phyloP scores from a whole-genome alignment of 2,113 vertebrate genomes.

The Platanista minor region DNA sequence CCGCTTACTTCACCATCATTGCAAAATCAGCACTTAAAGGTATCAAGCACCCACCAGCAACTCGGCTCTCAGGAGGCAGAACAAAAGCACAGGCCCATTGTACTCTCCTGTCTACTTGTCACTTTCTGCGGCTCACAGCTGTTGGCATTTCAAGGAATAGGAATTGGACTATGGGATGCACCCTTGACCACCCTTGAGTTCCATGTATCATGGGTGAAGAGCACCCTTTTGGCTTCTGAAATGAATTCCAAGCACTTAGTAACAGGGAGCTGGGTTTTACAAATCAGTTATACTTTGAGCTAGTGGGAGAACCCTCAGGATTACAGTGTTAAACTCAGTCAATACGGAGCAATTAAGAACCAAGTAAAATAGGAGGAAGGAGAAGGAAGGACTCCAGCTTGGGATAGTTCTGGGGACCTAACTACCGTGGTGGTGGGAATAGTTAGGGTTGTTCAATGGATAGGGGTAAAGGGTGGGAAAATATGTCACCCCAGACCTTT shows the following conservation, averaged over 20 bases:
- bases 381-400: background rate
- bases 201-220: slow-evolving; percentile 34
- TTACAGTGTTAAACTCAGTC: slow-evolving; percentile 5
- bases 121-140: background rate
- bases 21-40: slow-evolving; percentile 62
- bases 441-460: background rate
- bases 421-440: background rate
- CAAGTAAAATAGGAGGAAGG: background rate
- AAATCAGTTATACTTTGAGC: slow-evolving; percentile 49
- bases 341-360: slow-evolving; percentile 22
- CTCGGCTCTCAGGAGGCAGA: slow-evolving; percentile 44
- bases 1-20: slow-evolving; percentile 54
- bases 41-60: slow-evolving; percentile 45
- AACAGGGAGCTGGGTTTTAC: slow-evolving; percentile 43
- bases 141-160: slow-evolving; percentile 67
- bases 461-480: background rate
- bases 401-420: background rate
- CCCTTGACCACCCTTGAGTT: slow-evolving; percentile 63
- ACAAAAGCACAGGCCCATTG: slow-evolving; percentile 43
- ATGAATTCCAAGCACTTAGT: slow-evolving; percentile 52
- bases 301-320: slow-evolving; percentile 42
- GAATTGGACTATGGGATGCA: slow-evolving; percentile 70
- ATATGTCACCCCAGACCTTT: background rate
- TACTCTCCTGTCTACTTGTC: slow-evolving; percentile 18
- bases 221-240: slow-evolving; percentile 51